Conservation (phyloP, 2,797 vertebrate species). For the Spatula clypeata region DNA sequence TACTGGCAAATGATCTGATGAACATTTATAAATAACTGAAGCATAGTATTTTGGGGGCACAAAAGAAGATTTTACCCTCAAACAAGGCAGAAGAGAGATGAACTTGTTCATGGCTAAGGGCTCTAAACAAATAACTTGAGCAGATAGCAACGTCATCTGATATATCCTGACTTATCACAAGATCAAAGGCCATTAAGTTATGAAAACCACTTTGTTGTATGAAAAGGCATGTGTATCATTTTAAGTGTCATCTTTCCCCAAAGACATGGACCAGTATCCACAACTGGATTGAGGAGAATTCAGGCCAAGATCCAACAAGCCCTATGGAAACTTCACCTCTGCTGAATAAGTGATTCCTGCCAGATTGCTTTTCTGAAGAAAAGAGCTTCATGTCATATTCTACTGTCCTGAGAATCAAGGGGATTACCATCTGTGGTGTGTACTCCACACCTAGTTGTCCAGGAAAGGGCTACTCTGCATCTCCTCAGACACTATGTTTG, state of each 20-base stretch:
- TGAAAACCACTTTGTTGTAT: background rate
- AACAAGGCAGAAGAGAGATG: constrained; percentile 19
- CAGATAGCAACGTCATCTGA: background rate
- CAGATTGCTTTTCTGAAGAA: background rate
- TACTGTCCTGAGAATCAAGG: background rate
- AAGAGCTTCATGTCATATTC: background rate
- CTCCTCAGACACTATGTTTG: background rate
- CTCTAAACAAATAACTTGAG: constrained; percentile 16
- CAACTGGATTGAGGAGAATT: background rate
- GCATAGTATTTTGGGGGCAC: constrained; percentile 14
- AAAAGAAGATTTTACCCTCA: constrained; percentile 47
- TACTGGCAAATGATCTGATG: constrained; percentile 52
- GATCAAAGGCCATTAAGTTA: background rate
- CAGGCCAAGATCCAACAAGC: background rate
- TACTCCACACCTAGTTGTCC: background rate
- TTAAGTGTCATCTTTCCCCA: background rate
- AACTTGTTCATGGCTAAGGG: constrained; percentile 20
- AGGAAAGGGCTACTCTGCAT: background rate
- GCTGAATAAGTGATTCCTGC: background rate
- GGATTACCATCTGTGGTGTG: background rate
- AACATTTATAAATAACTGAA: constrained; percentile 72
- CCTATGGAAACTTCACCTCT: background rate
- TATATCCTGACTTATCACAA: background rate
- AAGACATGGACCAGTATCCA: background rate
- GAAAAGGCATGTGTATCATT: background rate